These are phyloP conservation scores for Magallana gigas DNA, from an alignment of 1,140 invertebrate species.

Conservation along the genomic window DNA sequence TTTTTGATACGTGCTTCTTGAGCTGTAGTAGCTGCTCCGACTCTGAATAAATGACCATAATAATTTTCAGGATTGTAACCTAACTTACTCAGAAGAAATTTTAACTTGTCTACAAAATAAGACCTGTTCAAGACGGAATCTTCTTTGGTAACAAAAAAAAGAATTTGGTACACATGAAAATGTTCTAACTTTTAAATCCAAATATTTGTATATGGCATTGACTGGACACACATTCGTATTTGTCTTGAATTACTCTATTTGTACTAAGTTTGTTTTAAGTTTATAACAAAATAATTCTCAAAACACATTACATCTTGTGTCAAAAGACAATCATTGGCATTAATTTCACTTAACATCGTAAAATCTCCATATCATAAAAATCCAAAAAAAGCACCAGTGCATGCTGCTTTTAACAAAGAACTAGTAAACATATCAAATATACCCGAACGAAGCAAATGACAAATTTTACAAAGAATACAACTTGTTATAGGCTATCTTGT, in stretches of 20 bases:
- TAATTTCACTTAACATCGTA: not conserved
- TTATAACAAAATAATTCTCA: not conserved
- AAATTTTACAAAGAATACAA: not conserved
- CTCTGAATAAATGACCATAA: constrained; percentile 44
- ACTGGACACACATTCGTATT: constrained; percentile 1
- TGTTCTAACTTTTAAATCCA: not conserved
- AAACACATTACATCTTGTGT: not conserved
- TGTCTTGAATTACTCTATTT: no score
- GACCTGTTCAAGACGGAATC: not conserved
- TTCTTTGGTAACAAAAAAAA: constrained; percentile 13
- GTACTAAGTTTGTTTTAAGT: no score
- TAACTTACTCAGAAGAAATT: not conserved
- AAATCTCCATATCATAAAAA: constrained; percentile 48
- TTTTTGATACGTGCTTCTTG: not conserved
- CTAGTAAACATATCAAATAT: constrained; percentile 24
- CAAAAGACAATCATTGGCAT: not conserved
- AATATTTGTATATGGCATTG: not conserved
- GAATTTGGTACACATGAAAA: not conserved
- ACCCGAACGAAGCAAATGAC: not conserved
- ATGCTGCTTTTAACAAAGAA: constrained; percentile 39
- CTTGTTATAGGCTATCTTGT: constrained; percentile 43
- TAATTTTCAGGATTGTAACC: constrained; percentile 1
- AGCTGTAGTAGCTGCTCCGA: constrained; percentile 44
- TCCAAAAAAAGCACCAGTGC: constrained; percentile 46
- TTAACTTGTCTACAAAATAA: not conserved